Evolutionary conservation across 2,113 vertebrate species (phyloP), one percentile per base, ranked within the genome.

Genomic region (Shinisaurus crocodilurus): DNA sequence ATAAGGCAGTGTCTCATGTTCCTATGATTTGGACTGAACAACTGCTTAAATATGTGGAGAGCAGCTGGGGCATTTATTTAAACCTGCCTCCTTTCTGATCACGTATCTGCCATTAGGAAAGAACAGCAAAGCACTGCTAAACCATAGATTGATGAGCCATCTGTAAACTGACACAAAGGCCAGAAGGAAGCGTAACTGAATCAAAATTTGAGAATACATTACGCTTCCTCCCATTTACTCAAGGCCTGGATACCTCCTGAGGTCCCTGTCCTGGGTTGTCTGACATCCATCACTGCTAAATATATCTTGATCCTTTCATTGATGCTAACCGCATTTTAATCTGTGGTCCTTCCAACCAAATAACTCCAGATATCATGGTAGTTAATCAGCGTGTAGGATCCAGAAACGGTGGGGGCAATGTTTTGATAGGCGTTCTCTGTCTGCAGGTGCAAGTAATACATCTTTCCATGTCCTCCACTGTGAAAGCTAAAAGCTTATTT

Each of bases 131-230:
- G 90, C 95, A 94, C 94, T 87, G 91, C 94, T 95, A 93, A 95
- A 94, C 94, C 92, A 89, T 83, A 91, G 94, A 95, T 96, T 93
- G 93, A 96, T 95, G 94, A 93, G 94, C 96, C 95, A 95, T 96
- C 94, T 96, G 95, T 95, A 96, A 94, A 81, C 79, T 60, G 92
- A 93, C 94, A 94, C 94, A 96, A 95, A 95, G 94, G 95, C 90
- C 95, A 96, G 96, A 96, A 95, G 96, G 96, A 93, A 96, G 92
- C 92, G 92, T 95, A 96, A 95, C 93, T 96, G 92, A 94, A 96
- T 94, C 92, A 95, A 95, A 96, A 95, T 94, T 94, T 95, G 94
- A 95, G 95, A 95, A 95, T 94, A 90, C 85, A 95, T 95, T 95
- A 95, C n/a, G 67, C 65, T 89, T 67, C 87, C 92, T 94, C 92